Evolutionary conservation across 2,888 invertebrate species (phyloP).

Genomic region (Papilio elwesi): DNA sequence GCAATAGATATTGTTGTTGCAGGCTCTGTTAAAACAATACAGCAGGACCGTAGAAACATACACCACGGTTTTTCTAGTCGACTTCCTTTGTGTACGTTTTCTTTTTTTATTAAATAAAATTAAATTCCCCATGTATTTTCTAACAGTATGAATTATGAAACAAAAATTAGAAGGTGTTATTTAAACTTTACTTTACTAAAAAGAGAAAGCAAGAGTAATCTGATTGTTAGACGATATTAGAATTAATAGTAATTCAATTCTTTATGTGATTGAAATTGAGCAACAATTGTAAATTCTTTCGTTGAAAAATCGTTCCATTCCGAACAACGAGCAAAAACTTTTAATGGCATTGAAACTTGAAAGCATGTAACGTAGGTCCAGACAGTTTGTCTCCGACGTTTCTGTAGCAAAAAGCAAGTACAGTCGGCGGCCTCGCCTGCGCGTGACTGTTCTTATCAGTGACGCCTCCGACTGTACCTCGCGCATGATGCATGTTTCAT

Average conservation of each 20-base stretch:
- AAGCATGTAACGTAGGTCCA: slow-evolving; percentile 7
- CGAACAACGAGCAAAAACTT: neutral
- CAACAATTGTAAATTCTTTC: neutral
- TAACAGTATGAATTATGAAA: no score
- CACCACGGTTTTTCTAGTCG: no score
- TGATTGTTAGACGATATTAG: no score
- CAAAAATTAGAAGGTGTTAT: no score
- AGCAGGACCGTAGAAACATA: no score
- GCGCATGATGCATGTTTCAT: slow-evolving; percentile 20
- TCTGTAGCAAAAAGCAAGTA: slow-evolving; percentile 5
- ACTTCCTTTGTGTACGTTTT: no score
- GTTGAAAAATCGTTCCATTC: neutral
- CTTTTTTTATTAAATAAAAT: no score
- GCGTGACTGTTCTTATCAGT: slow-evolving; percentile 17
- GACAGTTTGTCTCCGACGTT: slow-evolving; percentile 4
- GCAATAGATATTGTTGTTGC: no score
- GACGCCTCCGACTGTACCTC: slow-evolving; percentile 9
- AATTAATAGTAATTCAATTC: neutral
- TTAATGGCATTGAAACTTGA: slow-evolving; percentile 2
- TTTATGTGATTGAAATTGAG: neutral
- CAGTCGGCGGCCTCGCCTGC: slow-evolving; percentile 19
- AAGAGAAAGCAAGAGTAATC: no score
- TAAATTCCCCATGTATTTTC: no score
- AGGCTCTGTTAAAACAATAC: no score
- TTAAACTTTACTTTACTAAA: no score